Percentiles rank a stretch among this genome's conserved stretches.
phyloP scores from a whole-genome alignment of 1,140 invertebrate species.

The Aporrectodea caliginosa region DNA sequence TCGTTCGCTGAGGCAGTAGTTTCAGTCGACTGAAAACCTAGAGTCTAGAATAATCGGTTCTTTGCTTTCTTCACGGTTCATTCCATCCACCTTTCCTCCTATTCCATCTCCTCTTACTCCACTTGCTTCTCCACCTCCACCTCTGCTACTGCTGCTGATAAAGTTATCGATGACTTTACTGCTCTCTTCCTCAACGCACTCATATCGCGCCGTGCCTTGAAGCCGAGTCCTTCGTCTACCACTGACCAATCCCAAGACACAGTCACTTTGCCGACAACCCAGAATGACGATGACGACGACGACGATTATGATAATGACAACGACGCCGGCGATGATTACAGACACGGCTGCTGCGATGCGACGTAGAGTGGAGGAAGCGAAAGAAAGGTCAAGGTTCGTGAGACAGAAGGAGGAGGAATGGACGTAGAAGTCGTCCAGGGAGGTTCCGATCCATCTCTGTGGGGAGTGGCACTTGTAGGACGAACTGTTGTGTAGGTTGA shows the following conservation, averaged over 20 bases:
- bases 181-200: background rate
- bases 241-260: background rate
- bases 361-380: too few relatives aligned
- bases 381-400: background rate
- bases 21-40: too few relatives aligned
- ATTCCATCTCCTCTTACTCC: background rate
- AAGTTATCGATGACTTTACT: background rate
- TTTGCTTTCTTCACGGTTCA: too few relatives aligned
- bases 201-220: background rate
- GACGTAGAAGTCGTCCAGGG: constrained; percentile 26
- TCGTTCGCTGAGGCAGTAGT: too few relatives aligned
- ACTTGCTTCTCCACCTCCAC: background rate
- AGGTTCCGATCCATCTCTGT: constrained; percentile 14
- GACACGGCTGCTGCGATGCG: too few relatives aligned
- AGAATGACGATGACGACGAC: too few relatives aligned
- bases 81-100: too few relatives aligned
- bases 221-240: background rate
- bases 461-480: constrained; percentile 20
- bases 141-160: background rate
- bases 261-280: too few relatives aligned
- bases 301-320: too few relatives aligned
- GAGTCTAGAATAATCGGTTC: too few relatives aligned
- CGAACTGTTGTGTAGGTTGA: constrained; percentile 29
- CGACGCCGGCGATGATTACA: too few relatives aligned
- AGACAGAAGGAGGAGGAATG: constrained; percentile 9